Base-by-base conservation (phyloP, 2,888 invertebrate genomes). In the Baronia brevicornis region DNA sequence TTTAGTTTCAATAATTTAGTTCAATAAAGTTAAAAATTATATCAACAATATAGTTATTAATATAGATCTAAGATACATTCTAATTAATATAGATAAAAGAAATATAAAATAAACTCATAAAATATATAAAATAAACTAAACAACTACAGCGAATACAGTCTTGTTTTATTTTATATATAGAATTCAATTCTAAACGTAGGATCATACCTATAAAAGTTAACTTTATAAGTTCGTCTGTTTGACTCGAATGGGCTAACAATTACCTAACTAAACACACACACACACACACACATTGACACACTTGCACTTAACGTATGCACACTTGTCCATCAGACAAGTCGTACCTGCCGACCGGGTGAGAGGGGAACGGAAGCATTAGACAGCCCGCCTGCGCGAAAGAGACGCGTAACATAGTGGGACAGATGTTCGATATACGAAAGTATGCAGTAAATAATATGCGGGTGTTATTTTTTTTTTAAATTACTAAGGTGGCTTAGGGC, bases 371-470 rank as follows among this genome's bases (percentile, higher is more conserved):
- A 5, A 2, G 27, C 30, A 51, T 33, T 34, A 5, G 2, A 14
- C 5, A 13, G 19, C 5, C 2, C 2, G 3, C 1, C n/a, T 3
- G 49, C 19, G 19, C 19, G 51, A 62, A 14, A 48, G 47, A 28
- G 60, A 55, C 30, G 42, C 45, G 36, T 36, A 44, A 39, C 28
- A 39, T 44, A 48, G n/a, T 25, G 30, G 50, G 79, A 73, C 77
- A 78, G 77, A 77, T 78, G 79, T 75, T 78, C 68, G 39, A 53
- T 57, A 61, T 61, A 65, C 60, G 53, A 65, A 65, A 67, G 53
- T 61, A 72, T 77, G 35, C 35, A 26, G 35, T 30, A 30, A 20
- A 20, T 35, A 26, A 29, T 35, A 35, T 35, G 79, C 72, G 74
- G 73, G 79, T 58, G 60, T 47, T 51, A 59, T 63, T 64, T 72